A percentile compares a stretch with the other conserved stretches of the same genome.
Evolutionary conservation across 2,888 invertebrate genomes (phyloP).

Genomic region (Cotesia congregata): DNA sequence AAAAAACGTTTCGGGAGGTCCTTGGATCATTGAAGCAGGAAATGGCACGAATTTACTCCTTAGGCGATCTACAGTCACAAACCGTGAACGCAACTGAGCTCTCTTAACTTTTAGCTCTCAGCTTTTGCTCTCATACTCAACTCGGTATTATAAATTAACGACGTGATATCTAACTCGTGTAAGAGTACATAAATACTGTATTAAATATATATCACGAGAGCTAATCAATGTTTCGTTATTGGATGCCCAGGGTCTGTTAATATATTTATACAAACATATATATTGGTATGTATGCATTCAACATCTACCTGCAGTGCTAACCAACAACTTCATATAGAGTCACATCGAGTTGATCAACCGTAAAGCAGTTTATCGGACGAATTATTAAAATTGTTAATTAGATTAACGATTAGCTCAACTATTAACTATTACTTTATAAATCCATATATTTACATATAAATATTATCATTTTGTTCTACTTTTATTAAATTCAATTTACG

Average conservation of each 20-base stretch:
- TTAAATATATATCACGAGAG: slow-evolving; percentile 41
- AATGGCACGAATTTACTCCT: slow-evolving; percentile 34
- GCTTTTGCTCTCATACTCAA: slow-evolving; percentile 3
- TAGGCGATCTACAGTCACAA: slow-evolving; percentile 21
- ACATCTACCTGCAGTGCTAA: not conserved
- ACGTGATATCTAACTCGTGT: slow-evolving; percentile 44
- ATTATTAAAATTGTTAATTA: slow-evolving; percentile 31
- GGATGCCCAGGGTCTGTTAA: slow-evolving; percentile 35
- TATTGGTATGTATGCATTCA: slow-evolving; percentile 3
- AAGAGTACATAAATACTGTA: slow-evolving; percentile 17
- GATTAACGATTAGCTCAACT: slow-evolving; percentile 17
- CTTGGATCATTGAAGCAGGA: slow-evolving; percentile 14
- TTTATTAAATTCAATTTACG: not conserved
- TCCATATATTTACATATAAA: slow-evolving; percentile 14
- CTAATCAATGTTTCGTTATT: slow-evolving; percentile 46
- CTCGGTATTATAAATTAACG: slow-evolving; percentile 49
- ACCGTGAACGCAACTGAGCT: slow-evolving; percentile 43
- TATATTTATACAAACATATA: not conserved
- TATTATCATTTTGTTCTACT: slow-evolving; percentile 5
- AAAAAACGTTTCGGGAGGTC: slow-evolving; percentile 20
- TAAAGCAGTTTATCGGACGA: slow-evolving; percentile 10
- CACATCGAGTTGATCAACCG: slow-evolving; percentile 18
- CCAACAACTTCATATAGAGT: not conserved
- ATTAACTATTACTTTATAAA: not conserved
- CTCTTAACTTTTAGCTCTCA: not conserved